Conservation (phyloP, 2,888 invertebrate species). For the Meiosimyza platycephala region DNA sequence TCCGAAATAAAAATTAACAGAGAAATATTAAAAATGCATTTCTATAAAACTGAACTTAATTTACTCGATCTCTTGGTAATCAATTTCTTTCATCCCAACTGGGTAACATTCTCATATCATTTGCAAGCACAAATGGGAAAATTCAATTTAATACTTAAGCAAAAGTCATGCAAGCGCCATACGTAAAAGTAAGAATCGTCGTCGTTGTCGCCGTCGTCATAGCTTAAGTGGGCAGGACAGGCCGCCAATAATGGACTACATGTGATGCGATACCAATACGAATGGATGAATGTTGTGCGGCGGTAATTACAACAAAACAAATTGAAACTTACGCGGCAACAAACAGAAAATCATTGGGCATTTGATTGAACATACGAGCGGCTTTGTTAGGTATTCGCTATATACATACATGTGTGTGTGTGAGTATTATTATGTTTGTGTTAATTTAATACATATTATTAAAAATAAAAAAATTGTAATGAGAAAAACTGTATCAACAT, state of each 20-base stretch:
- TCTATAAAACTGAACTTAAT: too few species aligned
- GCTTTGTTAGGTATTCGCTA: slow-evolving; percentile 18
- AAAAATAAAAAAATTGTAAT: too few species aligned
- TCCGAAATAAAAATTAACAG: too few species aligned
- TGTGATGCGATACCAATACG: background rate
- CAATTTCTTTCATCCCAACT: too few species aligned
- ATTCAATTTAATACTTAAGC: slow-evolving; percentile 1
- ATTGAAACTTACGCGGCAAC: slow-evolving; percentile 12
- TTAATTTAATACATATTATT: too few species aligned
- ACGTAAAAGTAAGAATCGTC: too few species aligned
- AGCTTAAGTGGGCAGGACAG: slow-evolving; percentile 56
- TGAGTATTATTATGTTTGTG: background rate
- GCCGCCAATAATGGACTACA: slow-evolving; percentile 53
- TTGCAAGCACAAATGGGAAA: background rate
- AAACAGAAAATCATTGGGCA: background rate
- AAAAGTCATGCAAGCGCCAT: background rate
- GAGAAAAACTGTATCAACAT: too few species aligned
- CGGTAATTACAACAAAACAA: slow-evolving; percentile 25
- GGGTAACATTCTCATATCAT: background rate
- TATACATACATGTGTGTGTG: background rate
- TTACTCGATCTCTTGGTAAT: too few species aligned
- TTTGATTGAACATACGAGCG: slow-evolving; percentile 1
- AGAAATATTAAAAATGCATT: too few species aligned
- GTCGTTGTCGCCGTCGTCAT: slow-evolving; percentile 49
- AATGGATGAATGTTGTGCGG: too few species aligned